Evolutionary conservation across 2,797 vertebrate species (phyloP).

Genomic region (Notamacropus eugenii): DNA sequence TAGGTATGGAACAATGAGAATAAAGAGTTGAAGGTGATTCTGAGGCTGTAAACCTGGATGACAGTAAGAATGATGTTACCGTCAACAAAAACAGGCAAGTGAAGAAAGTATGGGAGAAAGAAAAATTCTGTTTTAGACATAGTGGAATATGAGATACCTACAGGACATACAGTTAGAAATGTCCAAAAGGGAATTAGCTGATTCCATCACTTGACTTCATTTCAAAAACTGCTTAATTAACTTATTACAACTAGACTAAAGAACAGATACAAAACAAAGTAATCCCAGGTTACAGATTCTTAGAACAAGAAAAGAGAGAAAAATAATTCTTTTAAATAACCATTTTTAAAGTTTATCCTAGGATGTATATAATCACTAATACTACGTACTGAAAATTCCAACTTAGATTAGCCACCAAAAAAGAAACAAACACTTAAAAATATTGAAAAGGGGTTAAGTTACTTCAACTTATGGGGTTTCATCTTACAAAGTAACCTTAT

Average conservation of each 20-base stretch:
- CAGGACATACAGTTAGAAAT: background rate
- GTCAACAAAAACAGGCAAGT: background rate
- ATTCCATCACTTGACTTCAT: slow-evolving; percentile 58
- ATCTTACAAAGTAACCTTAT: slow-evolving; percentile 49
- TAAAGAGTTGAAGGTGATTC: background rate
- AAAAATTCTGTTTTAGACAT: background rate
- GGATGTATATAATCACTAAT: slow-evolving; percentile 35
- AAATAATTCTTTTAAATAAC: slow-evolving; percentile 6
- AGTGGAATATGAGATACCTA: background rate
- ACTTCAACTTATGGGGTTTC: slow-evolving; percentile 15
- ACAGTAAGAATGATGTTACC: background rate
- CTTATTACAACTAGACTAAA: slow-evolving; percentile 64
- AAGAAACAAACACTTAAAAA: slow-evolving; percentile 50
- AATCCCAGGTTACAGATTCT: slow-evolving; percentile 48
- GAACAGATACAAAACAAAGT: slow-evolving; percentile 46
- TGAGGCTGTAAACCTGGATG: background rate
- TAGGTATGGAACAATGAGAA: background rate
- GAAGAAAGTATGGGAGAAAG: background rate
- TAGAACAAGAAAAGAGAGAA: background rate
- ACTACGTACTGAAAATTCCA: slow-evolving; percentile 25
- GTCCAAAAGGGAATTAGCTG: background rate
- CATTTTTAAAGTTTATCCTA: slow-evolving; percentile 13
- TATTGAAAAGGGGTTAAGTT: slow-evolving; percentile 36
- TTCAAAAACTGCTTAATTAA: slow-evolving; percentile 67
- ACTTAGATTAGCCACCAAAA: background rate